A percentile compares a stretch with the other conserved stretches of the same genome.
phyloP scores from a whole-genome alignment of 2,113 vertebrate species.

The Arenaria interpres region DNA sequence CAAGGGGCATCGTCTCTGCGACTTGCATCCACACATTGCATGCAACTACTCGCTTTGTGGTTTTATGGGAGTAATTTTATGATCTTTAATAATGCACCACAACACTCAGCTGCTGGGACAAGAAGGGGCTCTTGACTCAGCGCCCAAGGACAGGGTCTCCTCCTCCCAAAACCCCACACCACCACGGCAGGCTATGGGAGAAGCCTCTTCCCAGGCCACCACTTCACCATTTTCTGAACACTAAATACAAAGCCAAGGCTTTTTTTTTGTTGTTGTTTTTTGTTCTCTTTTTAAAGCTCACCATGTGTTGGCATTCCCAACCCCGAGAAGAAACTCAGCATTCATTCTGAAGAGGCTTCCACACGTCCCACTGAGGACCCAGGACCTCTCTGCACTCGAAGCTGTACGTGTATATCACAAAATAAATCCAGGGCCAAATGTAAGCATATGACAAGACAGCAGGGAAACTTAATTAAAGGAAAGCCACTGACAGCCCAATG shows the following conservation, averaged over 20 bases:
- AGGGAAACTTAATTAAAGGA: background rate
- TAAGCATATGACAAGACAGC: slow-evolving; percentile 20
- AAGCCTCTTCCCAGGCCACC: background rate
- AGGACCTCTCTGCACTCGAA: background rate
- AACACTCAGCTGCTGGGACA: background rate
- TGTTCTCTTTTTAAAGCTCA: background rate
- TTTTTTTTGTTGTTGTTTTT: background rate
- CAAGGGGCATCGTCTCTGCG: background rate
- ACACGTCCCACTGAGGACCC: background rate
- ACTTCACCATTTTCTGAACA: background rate
- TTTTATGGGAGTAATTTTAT: background rate
- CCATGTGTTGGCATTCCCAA: background rate
- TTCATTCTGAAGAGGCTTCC: background rate
- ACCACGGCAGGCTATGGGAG: background rate
- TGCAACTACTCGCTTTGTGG: background rate
- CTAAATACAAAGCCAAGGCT: background rate
- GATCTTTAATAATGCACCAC: background rate
- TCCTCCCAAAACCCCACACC: background rate
- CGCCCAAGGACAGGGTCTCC: background rate
- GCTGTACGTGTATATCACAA: background rate
- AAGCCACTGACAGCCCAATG: background rate
- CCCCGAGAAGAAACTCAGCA: background rate
- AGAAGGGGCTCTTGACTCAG: background rate
- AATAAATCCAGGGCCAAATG: background rate
- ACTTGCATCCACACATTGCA: background rate